Conservation (phyloP, 2,113 vertebrate genomes). For the Bostrychus sinensis region DNA sequence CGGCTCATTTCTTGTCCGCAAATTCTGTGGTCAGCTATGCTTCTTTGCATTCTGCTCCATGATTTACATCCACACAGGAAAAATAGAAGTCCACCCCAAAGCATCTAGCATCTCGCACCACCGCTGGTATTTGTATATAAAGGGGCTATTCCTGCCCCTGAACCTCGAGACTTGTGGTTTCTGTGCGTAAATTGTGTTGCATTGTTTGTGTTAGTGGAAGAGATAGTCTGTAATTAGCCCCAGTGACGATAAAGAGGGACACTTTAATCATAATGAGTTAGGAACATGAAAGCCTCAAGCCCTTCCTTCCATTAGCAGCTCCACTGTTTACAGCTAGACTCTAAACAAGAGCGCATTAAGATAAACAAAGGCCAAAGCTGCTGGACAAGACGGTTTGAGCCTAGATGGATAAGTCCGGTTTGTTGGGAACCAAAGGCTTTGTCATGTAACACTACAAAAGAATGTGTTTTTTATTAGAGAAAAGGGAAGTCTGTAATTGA, state of each 20-base stretch:
- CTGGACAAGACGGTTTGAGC: constrained; percentile 52
- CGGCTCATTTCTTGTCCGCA: constrained; percentile 48
- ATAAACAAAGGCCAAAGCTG: constrained; percentile 72
- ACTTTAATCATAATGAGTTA: constrained; percentile 73
- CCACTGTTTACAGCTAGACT: constrained; percentile 74
- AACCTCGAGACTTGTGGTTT: constrained; percentile 57
- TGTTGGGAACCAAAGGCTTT: constrained; percentile 31
- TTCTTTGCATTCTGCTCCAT: constrained; percentile 54
- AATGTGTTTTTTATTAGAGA: not conserved
- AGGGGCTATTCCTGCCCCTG: constrained; percentile 52
- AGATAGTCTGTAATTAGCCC: constrained; percentile 71
- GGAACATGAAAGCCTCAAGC: constrained; percentile 64
- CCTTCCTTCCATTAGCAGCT: constrained; percentile 74
- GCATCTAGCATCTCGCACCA: constrained; percentile 57
- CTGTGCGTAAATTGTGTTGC: constrained; percentile 64
- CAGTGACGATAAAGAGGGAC: constrained; percentile 57
- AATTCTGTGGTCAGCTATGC: constrained; percentile 51
- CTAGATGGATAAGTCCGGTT: constrained; percentile 60
- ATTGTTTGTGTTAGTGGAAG: constrained; percentile 67
- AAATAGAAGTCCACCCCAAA: constrained; percentile 55
- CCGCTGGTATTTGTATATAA: constrained; percentile 66
- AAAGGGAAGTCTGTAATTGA: not conserved
- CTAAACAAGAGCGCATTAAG: constrained; percentile 71
- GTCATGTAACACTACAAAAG: constrained; percentile 35
- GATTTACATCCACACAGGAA: constrained; percentile 60